A percentile compares a stretch with the other conserved stretches of the same genome.
These are phyloP conservation scores for Cricetomys ansorgei DNA, from an alignment of 2,113 vertebrate species.

Conservation along the genomic window DNA sequence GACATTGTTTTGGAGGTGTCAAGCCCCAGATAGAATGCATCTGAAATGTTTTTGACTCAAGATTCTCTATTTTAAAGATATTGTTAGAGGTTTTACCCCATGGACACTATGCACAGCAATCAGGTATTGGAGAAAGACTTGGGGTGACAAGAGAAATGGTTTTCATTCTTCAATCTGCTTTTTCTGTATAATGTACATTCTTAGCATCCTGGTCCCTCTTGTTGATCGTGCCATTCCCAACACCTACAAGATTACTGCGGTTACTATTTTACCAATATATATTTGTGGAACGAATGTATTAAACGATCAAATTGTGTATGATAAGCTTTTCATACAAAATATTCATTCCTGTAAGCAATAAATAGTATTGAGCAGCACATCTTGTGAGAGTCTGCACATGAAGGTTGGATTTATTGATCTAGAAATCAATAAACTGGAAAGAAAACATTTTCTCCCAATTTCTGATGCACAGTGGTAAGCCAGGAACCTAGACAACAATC, in stretches of 20 bases:
- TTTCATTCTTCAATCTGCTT: not conserved
- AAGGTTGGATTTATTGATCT: not conserved
- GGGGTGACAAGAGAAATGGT: not conserved
- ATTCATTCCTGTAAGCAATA: not conserved
- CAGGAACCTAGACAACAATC: not conserved
- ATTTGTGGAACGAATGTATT: constrained; percentile 1
- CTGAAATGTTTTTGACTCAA: not conserved
- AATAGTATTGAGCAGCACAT: not conserved
- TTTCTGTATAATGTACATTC: not conserved
- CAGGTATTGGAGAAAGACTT: not conserved
- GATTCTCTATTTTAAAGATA: not conserved
- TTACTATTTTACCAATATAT: not conserved
- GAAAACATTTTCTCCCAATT: not conserved
- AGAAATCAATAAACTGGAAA: constrained; percentile 36
- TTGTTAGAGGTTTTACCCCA: not conserved
- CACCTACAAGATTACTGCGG: not conserved
- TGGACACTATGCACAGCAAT: not conserved
- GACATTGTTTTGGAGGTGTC: not conserved
- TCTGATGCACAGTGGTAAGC: not conserved
- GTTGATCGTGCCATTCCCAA: not conserved
- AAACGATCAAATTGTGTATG: constrained; percentile 26
- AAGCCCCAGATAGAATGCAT: not conserved
- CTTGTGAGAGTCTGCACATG: not conserved
- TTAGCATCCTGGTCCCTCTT: not conserved
- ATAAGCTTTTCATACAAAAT: not conserved